Conservation (phyloP, 1,140 invertebrate species). For the Mizuhopecten yessoensis region DNA sequence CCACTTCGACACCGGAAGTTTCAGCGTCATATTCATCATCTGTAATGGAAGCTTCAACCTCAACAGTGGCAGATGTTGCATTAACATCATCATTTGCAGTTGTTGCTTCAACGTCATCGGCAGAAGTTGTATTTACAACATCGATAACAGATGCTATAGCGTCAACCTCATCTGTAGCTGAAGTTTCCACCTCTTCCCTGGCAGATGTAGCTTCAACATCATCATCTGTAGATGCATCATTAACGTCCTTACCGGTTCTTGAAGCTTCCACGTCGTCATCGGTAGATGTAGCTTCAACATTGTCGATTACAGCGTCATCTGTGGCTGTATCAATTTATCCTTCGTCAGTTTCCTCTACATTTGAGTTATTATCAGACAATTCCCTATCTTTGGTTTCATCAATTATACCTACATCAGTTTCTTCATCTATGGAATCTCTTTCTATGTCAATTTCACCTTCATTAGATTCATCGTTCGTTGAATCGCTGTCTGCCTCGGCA, state of each 20-base stretch:
- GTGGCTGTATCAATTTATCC: not conserved
- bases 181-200: not conserved
- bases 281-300: not conserved
- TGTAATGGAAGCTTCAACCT: not conserved
- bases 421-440: not conserved
- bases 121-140: not conserved
- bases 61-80: not conserved
- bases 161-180: not conserved
- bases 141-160: no score
- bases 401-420: not conserved
- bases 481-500: no score
- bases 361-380: not conserved
- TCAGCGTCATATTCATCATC: not conserved
- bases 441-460: no score
- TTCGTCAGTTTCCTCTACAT: no score
- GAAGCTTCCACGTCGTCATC: not conserved
- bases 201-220: not conserved
- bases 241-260: not conserved
- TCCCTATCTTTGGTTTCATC: not conserved
- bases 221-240: not conserved
- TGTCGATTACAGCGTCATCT: not conserved
- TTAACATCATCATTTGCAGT: not conserved
- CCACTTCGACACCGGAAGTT: not conserved
- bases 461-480: no score
- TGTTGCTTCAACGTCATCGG: not conserved